These are phyloP conservation scores for Dipus sagitta DNA, from an alignment of 2,797 vertebrate species.

Conservation along the genomic window DNA sequence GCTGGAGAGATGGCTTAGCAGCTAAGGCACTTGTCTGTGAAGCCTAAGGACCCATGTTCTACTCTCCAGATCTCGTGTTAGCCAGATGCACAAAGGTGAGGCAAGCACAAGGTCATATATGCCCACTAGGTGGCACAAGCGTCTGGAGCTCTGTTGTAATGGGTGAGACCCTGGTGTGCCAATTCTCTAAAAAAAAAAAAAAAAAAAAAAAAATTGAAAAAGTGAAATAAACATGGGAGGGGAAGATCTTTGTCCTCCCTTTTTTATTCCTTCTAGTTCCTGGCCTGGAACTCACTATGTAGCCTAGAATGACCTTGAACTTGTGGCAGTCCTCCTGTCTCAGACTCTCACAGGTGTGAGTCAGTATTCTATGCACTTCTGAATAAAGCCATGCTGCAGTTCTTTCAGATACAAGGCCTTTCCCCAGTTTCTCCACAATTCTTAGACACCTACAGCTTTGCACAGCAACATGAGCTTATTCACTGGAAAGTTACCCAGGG, in stretches of 20 bases:
- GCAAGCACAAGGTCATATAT: no score
- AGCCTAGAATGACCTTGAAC: neutral
- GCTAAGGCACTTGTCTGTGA: no score
- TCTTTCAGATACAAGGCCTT: neutral
- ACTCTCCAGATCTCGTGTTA: no score
- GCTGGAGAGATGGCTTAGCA: no score
- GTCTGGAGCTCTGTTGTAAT: no score
- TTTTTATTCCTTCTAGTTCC: neutral
- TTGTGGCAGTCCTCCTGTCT: neutral
- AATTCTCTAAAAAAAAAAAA: no score
- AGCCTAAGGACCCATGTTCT: no score
- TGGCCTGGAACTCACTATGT: neutral
- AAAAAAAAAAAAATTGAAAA: no score
- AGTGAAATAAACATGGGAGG: no score
- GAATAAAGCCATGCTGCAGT: neutral
- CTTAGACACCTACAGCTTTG: neutral
- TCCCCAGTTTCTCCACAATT: neutral
- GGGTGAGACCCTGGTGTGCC: no score
- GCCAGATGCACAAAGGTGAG: no score
- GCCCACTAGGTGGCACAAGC: no score
- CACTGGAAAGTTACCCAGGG: neutral
- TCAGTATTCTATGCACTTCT: neutral
- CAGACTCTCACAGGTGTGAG: neutral
- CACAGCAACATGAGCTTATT: neutral
- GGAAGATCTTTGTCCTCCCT: neutral